Percentiles rank a stretch among this genome's conserved stretches.
phyloP scores from a whole-genome alignment of 2,113 vertebrate genomes.

The Anser cygnoides region DNA sequence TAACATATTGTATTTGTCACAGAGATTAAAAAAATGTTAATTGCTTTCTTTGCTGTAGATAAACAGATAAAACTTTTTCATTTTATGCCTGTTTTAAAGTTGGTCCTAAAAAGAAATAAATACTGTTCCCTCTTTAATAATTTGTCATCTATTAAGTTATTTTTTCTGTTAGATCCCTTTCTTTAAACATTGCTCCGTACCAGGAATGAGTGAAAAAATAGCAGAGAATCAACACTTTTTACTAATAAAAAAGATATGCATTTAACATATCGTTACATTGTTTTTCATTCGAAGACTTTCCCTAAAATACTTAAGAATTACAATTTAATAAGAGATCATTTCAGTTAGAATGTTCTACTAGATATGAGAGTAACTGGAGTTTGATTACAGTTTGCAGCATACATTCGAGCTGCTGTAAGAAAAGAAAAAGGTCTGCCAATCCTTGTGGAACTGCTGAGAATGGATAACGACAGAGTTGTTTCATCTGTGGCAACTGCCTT shows the following conservation, averaged over 20 bases:
- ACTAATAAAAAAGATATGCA: rapidly evolving
- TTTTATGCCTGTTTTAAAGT: constrained; percentile 5
- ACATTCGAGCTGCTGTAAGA: constrained; percentile 94
- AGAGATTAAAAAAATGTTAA: background rate
- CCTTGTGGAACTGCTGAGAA: constrained; percentile 94
- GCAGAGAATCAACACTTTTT: background rate
- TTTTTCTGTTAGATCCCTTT: constrained; percentile 11
- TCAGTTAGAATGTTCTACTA: background rate
- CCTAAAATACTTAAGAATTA: rapidly evolving
- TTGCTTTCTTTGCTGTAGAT: constrained; percentile 17
- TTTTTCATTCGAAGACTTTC: background rate
- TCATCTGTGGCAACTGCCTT: constrained; percentile 96
- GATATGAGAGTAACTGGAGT: background rate
- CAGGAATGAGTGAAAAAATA: background rate
- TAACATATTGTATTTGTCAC: background rate
- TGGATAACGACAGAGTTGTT: constrained; percentile 97
- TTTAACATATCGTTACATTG: background rate
- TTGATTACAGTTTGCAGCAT: constrained; percentile 88
- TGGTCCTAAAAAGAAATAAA: background rate
- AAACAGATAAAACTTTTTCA: constrained; percentile 36
- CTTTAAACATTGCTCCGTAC: background rate
- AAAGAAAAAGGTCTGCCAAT: constrained; percentile 98
- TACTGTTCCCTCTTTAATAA: background rate
- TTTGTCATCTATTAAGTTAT: background rate
- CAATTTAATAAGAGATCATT: background rate